These are phyloP conservation scores for Eurois occulta DNA, from an alignment of 2,888 invertebrate species.

Conservation along the genomic window DNA sequence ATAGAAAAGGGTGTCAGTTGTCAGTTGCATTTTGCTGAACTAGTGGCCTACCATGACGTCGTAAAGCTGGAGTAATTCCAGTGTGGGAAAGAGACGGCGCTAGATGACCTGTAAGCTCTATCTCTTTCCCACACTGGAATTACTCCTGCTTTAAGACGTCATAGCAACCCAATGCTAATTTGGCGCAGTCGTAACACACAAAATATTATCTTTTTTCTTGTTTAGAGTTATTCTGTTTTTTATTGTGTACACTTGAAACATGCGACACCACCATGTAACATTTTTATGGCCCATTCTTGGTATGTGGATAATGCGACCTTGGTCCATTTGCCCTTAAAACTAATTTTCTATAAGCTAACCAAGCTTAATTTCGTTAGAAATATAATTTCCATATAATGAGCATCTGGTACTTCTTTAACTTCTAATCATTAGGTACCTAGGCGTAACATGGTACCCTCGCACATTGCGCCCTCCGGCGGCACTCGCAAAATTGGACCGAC, in stretches of 20 bases:
- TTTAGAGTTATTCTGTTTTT: too few species aligned
- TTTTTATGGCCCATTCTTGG: neutral
- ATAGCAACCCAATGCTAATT: too few species aligned
- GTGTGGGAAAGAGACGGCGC: too few species aligned
- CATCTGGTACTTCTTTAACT: constrained; percentile 35
- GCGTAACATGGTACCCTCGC: constrained; percentile 51
- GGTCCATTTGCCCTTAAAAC: neutral
- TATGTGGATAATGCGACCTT: neutral
- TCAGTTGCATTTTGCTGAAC: neutral
- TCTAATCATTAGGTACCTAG: constrained; percentile 18
- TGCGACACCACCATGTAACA: neutral
- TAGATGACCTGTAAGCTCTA: too few species aligned
- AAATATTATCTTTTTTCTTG: neutral
- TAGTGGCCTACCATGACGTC: too few species aligned
- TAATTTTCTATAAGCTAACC: neutral
- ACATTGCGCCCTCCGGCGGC: constrained; percentile 53
- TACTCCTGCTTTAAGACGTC: too few species aligned
- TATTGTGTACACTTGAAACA: neutral
- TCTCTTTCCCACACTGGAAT: too few species aligned
- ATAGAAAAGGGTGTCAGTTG: neutral
- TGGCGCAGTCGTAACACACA: neutral
- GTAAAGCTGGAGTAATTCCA: too few species aligned
- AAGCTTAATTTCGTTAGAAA: neutral
- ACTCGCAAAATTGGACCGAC: constrained; percentile 70
- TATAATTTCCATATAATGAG: neutral